Conservation (phyloP, 2,113 vertebrate species). For the Thoracochromis brauschi region DNA sequence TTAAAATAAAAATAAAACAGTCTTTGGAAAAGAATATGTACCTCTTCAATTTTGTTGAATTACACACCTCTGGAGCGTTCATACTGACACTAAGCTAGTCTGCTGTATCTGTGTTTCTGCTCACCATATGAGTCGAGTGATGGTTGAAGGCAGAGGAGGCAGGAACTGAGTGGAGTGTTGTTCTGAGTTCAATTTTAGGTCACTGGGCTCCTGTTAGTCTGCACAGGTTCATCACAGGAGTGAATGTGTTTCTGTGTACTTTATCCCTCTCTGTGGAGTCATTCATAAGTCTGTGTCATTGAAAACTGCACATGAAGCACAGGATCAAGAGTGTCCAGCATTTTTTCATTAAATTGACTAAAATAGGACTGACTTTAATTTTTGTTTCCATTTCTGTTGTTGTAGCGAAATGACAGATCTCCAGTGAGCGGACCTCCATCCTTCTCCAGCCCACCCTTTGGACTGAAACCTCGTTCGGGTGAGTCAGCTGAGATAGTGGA, state of each 20-base stretch:
- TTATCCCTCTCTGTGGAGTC: background rate
- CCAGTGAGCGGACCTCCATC: slow-evolving; percentile 63
- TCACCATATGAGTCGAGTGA: background rate
- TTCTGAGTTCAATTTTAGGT: background rate
- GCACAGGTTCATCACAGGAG: background rate
- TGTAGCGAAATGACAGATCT: slow-evolving; percentile 72
- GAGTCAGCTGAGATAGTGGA: slow-evolving; percentile 21
- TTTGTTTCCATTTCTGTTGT: background rate
- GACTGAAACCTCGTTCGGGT: slow-evolving; percentile 93
- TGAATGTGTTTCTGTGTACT: background rate
- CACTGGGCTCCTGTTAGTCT: background rate
- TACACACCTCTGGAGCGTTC: background rate
- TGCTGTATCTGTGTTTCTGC: background rate
- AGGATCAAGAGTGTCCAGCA: background rate
- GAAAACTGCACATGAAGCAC: background rate
- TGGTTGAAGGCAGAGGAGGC: background rate
- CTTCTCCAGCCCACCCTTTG: slow-evolving; percentile 74
- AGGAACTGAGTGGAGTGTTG: background rate
- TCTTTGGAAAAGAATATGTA: background rate
- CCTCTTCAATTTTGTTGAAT: background rate
- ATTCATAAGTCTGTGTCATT: background rate
- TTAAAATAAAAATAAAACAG: background rate
- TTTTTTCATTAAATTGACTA: background rate
- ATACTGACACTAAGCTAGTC: background rate
- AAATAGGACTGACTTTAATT: background rate